Conservation (phyloP, 2,113 vertebrate species). For the Lycaon pictus region DNA sequence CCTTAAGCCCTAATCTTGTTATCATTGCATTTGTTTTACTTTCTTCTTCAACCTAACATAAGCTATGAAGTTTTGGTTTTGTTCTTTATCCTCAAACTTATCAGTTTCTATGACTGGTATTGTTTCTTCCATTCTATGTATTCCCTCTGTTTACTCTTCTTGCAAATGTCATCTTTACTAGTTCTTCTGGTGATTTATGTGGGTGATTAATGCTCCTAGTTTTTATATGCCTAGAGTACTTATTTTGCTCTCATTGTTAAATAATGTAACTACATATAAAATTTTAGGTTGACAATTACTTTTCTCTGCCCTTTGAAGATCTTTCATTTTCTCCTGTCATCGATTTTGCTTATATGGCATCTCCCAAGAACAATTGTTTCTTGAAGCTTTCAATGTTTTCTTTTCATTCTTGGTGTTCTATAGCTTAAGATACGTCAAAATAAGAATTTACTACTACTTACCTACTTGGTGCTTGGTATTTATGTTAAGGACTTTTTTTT, state of each 20-base stretch:
- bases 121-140: not conserved
- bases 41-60: not conserved
- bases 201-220: not conserved
- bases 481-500: not conserved
- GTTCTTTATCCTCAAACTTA: not conserved
- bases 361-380: not conserved
- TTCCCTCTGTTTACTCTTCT: not conserved
- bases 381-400: not conserved
- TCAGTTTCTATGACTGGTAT: not conserved
- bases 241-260: not conserved
- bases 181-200: not conserved
- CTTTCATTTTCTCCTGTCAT: not conserved
- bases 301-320: not conserved
- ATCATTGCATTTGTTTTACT: not conserved
- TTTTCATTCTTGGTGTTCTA: not conserved
- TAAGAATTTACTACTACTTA: slow-evolving; percentile 6
- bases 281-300: not conserved
- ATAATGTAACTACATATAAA: not conserved
- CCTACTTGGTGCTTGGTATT: not conserved
- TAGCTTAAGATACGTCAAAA: not conserved
- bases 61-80: not conserved
- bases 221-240: not conserved
- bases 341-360: not conserved
- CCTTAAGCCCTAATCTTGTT: not conserved
- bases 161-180: not conserved